A percentile compares a stretch with the other conserved stretches of the same genome.
phyloP scores from a whole-genome alignment of 2,797 vertebrate species.

The Hafferia zeledoni region DNA sequence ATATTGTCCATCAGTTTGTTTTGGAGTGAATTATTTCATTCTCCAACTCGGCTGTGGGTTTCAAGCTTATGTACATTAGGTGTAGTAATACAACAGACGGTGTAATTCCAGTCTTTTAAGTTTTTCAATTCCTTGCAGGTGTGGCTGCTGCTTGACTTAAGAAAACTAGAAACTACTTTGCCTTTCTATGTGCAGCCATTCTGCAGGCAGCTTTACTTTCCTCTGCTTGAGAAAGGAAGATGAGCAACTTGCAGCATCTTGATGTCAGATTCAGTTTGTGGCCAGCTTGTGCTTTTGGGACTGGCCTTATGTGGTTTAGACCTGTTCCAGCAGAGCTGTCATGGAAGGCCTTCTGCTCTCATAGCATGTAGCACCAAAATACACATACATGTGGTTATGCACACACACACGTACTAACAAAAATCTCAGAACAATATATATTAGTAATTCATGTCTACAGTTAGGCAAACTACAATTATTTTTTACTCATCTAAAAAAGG shows the following conservation, averaged over 20 bases:
- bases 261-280: background rate
- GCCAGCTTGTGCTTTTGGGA: background rate
- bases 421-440: background rate
- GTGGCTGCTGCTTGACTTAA: background rate
- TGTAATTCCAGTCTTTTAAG: background rate
- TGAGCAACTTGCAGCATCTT: background rate
- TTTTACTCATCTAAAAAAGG: background rate
- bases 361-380: background rate
- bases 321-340: background rate
- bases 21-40: background rate
- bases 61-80: background rate
- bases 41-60: background rate
- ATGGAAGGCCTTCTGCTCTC: background rate
- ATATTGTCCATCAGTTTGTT: background rate
- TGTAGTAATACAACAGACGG: background rate
- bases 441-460: background rate
- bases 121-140: background rate
- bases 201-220: background rate
- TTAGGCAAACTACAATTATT: background rate
- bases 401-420: background rate
- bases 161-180: background rate
- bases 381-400: fast-evolving
- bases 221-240: background rate
- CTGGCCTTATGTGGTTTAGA: background rate
- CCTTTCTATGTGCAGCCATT: background rate